A percentile compares a stretch with the other conserved stretches of the same genome.
phyloP scores from a whole-genome alignment of 2,113 vertebrate genomes.

The Genyomyrus donnyi region DNA sequence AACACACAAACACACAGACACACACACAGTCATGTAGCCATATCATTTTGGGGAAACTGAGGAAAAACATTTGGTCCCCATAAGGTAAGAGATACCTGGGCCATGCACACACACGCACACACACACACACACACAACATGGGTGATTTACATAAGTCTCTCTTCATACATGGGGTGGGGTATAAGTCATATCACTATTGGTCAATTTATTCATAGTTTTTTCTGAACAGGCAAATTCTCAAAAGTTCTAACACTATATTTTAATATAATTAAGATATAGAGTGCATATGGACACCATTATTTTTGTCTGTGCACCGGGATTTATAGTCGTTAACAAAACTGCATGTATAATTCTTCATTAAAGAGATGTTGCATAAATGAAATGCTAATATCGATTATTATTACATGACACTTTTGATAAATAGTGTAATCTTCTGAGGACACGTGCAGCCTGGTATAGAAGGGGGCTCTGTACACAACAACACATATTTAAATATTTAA shows the following conservation, averaged over 20 bases:
- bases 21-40: background rate
- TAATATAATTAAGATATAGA: background rate
- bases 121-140: background rate
- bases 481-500: background rate
- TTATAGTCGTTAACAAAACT: background rate
- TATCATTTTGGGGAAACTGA: background rate
- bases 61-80: no score
- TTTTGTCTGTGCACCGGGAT: background rate
- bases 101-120: no score
- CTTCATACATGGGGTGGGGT: background rate
- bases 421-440: background rate
- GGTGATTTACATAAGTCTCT: background rate
- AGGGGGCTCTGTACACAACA: background rate
- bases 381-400: conserved; percentile 2
- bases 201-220: background rate
- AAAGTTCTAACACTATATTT: background rate
- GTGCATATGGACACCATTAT: background rate
- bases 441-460: background rate
- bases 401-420: background rate
- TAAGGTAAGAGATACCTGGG: no score
- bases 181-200: background rate
- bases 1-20: background rate
- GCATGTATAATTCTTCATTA: conserved; percentile 5
- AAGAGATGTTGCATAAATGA: background rate
- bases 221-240: background rate